phyloP scores from a whole-genome alignment of 2,113 vertebrate genomes.

The Takifugu bimaculatus region DNA sequence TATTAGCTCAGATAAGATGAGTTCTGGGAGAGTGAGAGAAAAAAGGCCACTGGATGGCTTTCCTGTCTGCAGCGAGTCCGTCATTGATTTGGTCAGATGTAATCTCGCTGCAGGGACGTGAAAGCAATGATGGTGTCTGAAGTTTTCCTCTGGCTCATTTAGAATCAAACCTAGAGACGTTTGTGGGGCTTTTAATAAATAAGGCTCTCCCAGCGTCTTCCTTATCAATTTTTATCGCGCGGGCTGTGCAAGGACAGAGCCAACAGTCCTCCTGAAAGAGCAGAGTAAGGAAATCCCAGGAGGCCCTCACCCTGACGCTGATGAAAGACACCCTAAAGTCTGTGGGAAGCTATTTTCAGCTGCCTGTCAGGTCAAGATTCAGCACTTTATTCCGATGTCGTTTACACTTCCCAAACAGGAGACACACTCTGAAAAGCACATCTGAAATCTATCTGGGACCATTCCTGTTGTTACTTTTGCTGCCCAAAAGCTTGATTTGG shows the following conservation, averaged over 20 bases:
- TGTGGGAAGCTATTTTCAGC: conserved; percentile 7
- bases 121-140: conserved; percentile 10
- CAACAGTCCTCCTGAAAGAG: conserved; percentile 1
- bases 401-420: conserved; percentile 4
- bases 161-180: conserved; percentile 37
- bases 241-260: conserved; percentile 6
- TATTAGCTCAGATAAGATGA: conserved; percentile 51
- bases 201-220: conserved; percentile 11
- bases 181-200: conserved; percentile 27
- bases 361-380: conserved; percentile 1
- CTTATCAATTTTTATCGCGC: conserved; percentile 15
- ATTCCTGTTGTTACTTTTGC: too few relatives aligned
- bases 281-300: conserved; percentile 12
- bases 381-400: background rate
- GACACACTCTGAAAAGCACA: background rate
- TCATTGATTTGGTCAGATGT: conserved; percentile 48
- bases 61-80: conserved; percentile 7
- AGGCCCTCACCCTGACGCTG: background rate
- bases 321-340: conserved; percentile 21
- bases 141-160: conserved; percentile 18
- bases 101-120: conserved; percentile 20
- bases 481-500: background rate
- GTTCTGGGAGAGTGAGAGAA: conserved; percentile 25
- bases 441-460: too few relatives aligned
- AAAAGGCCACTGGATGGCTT: conserved; percentile 16